Evolutionary conservation across 2,888 invertebrate species (phyloP).

Genomic region (Lordiphosa fenestrarum): DNA sequence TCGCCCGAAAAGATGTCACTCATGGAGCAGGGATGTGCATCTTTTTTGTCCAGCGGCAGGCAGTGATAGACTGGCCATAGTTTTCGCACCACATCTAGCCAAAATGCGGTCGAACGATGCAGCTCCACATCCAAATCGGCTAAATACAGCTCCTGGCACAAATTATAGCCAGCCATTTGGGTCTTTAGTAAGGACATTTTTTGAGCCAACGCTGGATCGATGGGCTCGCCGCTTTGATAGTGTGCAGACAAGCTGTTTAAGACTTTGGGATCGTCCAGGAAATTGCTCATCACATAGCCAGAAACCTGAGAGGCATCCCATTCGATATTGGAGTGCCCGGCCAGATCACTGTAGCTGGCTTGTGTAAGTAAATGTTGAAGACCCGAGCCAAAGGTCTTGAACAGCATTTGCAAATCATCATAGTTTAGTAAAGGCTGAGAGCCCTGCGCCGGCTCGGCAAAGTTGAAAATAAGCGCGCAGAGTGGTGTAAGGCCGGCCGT

Average conservation of each 20-base stretch:
- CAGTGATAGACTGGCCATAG: slow-evolving; percentile 91
- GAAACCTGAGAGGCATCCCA: slow-evolving; percentile 95
- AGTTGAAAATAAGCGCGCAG: slow-evolving; percentile 91
- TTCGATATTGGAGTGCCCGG: slow-evolving; percentile 93
- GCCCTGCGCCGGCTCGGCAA: slow-evolving; percentile 83
- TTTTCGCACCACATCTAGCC: slow-evolving; percentile 89
- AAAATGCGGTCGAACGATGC: slow-evolving; percentile 88
- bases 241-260: slow-evolving; percentile 87
- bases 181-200: slow-evolving; percentile 84
- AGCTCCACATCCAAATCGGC: slow-evolving; percentile 91
- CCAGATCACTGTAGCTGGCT: slow-evolving; percentile 90
- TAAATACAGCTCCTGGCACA: slow-evolving; percentile 90
- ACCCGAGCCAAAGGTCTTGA: slow-evolving; percentile 92
- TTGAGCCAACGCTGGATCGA: slow-evolving; percentile 85
- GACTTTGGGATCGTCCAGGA: slow-evolving; percentile 86
- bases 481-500: slow-evolving; percentile 86
- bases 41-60: slow-evolving; percentile 87
- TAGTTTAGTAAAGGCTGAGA: slow-evolving; percentile 86
- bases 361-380: slow-evolving; percentile 92
- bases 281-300: slow-evolving; percentile 90
- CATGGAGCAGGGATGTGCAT: slow-evolving; percentile 93
- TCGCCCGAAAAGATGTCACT: slow-evolving; percentile 90
- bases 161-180: slow-evolving; percentile 89
- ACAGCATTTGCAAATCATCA: slow-evolving; percentile 87
- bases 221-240: slow-evolving; percentile 86